Evolutionary conservation across 2,797 vertebrate genomes (phyloP).

Genomic region (Botia kubotai): DNA sequence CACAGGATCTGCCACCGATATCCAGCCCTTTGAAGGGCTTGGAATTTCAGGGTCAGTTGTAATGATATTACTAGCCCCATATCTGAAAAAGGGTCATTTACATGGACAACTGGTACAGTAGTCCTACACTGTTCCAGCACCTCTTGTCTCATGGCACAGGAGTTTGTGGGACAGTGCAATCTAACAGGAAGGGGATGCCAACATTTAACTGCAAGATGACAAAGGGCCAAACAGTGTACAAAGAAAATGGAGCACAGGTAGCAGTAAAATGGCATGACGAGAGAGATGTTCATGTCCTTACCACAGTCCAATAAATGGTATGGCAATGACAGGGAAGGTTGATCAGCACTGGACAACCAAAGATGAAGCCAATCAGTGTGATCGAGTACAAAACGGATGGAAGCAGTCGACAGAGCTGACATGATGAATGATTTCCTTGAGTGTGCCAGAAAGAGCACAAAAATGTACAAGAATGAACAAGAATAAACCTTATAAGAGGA

Average conservation of each 20-base stretch:
- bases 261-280: neutral
- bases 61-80: too few relatives aligned
- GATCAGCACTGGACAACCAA: neutral
- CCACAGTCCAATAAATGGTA: too few relatives aligned
- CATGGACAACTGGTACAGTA: too few relatives aligned
- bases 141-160: too few relatives aligned
- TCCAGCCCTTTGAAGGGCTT: too few relatives aligned
- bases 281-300: neutral
- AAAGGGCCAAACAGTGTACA: neutral
- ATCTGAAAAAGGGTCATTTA: too few relatives aligned
- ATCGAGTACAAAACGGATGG: neutral
- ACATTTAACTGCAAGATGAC: neutral
- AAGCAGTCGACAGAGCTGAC: neutral
- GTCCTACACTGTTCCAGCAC: too few relatives aligned
- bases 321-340: too few relatives aligned
- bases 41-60: too few relatives aligned
- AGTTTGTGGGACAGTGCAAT: too few relatives aligned
- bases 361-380: neutral
- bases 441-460: neutral
- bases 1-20: too few relatives aligned
- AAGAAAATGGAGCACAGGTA: neutral
- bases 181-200: neutral
- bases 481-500: neutral
- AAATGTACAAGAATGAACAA: neutral
- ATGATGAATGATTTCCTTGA: neutral